Evolutionary conservation across 2,888 invertebrate genomes (phyloP), one percentile per base, ranked within the genome.

Genomic region (Drosophila rellima): DNA sequence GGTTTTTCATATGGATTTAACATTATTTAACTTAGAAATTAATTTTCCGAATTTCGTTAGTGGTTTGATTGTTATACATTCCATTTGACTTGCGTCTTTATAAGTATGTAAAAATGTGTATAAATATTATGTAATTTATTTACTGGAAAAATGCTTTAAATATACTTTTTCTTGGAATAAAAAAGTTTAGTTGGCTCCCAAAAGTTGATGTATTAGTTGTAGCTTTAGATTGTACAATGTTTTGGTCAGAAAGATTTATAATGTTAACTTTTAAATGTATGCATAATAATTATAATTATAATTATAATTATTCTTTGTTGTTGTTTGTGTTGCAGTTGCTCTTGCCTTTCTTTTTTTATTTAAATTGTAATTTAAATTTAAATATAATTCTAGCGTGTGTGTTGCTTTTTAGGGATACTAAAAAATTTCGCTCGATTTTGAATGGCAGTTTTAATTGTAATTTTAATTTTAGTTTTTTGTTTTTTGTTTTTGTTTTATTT

Each of bases 391-490:
- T 45, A 47, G 17, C 20, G 31, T 29, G n/a, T 33, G 15, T 52
- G 20, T 42, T 15, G n/a, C 29, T 55, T 45, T 35, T 42, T 26
- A 17, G 7, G 50, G 48, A 42, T 64, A 48, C 29, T 51, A 37
- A 42, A 59, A 45, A 61, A 42, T 65, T 31, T 66, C 29, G 52
- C 45, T 59, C 31, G 35, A 35, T 59, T 62, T 40, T 64, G 62
- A 70, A 78, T 88, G 88, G 83, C 88, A 88, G 83, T 88, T 87
- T 44, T 42, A 44, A 60, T 61, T 35, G 39, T 72, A 40, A 42
- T 59, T 52, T 39, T 57, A 61, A 68, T 80, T 64, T 61, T 59
- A 17, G 39, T 63, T 47, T 80, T 64, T 61, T 59, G 13, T 39
- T 63, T 47, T 37, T 59, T 60, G 8, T 54, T 40, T 11, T 20